phyloP scores from a whole-genome alignment of 2,797 vertebrate species.

The Myotis pilosus region DNA sequence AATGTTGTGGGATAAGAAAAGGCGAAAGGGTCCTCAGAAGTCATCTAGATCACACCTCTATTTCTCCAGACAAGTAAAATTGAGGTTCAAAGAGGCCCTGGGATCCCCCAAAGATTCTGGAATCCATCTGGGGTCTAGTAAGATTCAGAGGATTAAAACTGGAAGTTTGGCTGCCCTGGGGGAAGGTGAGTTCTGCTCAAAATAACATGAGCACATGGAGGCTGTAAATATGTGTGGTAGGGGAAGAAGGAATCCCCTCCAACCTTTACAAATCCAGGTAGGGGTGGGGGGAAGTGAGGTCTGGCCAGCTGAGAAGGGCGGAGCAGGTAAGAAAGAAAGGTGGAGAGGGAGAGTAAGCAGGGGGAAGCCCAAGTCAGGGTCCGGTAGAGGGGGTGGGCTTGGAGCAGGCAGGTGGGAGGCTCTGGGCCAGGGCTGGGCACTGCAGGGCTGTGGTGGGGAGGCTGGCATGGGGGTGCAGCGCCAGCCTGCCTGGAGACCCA shows the following conservation, averaged over 20 bases:
- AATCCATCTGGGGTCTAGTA: background rate
- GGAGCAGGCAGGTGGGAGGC: background rate
- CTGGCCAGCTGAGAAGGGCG: background rate
- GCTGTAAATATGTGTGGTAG: no score
- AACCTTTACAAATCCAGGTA: background rate
- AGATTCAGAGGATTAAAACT: background rate
- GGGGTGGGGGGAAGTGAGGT: background rate
- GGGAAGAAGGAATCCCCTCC: background rate
- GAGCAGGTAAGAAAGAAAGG: background rate
- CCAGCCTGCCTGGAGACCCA: background rate
- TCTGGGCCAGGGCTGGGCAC: background rate
- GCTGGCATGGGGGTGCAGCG: background rate
- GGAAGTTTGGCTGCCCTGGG: background rate
- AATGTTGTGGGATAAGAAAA: background rate
- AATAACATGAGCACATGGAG: background rate
- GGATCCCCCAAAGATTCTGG: background rate
- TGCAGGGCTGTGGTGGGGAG: background rate
- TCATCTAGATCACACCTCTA: background rate
- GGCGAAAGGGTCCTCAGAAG: background rate
- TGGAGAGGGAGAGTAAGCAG: background rate
- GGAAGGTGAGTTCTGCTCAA: background rate
- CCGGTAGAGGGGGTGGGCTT: background rate
- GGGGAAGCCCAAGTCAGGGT: background rate
- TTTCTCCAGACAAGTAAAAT: conserved; percentile 19
- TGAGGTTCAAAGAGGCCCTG: background rate